Evolutionary conservation across 2,888 invertebrate species (phyloP), one percentile per base, ranked within the genome.

Genomic region (Apodemia mormo): DNA sequence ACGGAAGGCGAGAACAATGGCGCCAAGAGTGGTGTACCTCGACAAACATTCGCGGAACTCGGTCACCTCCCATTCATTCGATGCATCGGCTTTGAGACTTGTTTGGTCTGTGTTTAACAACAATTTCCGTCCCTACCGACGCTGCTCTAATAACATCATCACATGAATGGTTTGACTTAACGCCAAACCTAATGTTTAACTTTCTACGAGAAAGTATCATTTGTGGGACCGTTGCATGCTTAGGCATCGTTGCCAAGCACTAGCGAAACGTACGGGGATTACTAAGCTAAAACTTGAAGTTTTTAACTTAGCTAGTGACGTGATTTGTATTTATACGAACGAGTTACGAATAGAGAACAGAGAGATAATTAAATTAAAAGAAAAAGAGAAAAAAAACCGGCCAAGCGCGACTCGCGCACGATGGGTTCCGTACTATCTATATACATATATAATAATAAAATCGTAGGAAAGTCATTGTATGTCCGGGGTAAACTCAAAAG

Each of bases 201-300:
- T 90, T 90, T 90, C 91, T 90, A 89, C 84, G 86, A 83, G 91
- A 89, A 90, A 90, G 89, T 89, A 86, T 85, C 85, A 84, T 87
- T 86, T 86, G 85, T 84, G 82, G 78, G 81, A 79, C 81, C 80
- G 80, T 79, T 82, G 80, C 79, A 81, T 83, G 80, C 81, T 79
- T 81, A 82, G 84, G 83, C 84, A 82, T 82, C 81, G 81, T 84
- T 83, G 83, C 82, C 80, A 82, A 80, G 82, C 86, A 86, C 86
- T 83, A 84, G 82, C 85, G 82, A 68, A 54, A 64, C 61, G 61
- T 64, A 12, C 14, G 10, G 61, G 37, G 37, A 33, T 64, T 33
- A 14, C 30, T n/a, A 37, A 37, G 61, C 61, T 64, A 54, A 54
- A 54, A 54, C n/a, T 49, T 14, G n/a, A 5, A 49, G 52, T 49